These are phyloP conservation scores for rat (Rattus norvegicus) DNA, from an alignment of 2,113 vertebrate genomes.

Conservation along the genomic window GRCr8 NC_086039.1:113206001-113206500, in stretches of 20 bases:
- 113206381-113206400: neutral
- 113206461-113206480: neutral
- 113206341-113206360: neutral
- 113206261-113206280: neutral
- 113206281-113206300: neutral
- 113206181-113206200: conserved; percentile 34
- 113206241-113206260: neutral
- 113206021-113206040: conserved; percentile 84
- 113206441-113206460: neutral
- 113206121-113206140: conserved; percentile 80
- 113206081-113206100: conserved; percentile 86
- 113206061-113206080: conserved; percentile 86
- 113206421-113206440: neutral
- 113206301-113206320: neutral
- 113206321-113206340: conserved; percentile 34
- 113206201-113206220: neutral
- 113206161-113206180: conserved; percentile 60
- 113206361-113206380: neutral
- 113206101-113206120: conserved; percentile 83
- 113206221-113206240: neutral
- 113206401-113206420: neutral
- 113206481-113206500: neutral
- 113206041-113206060: conserved; percentile 84
- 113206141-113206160: conserved; percentile 78
- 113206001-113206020: conserved; percentile 84